These are phyloP conservation scores for Daubentonia madagascariensis DNA, from an alignment of 2,113 vertebrate genomes.

Conservation along the genomic window DNA sequence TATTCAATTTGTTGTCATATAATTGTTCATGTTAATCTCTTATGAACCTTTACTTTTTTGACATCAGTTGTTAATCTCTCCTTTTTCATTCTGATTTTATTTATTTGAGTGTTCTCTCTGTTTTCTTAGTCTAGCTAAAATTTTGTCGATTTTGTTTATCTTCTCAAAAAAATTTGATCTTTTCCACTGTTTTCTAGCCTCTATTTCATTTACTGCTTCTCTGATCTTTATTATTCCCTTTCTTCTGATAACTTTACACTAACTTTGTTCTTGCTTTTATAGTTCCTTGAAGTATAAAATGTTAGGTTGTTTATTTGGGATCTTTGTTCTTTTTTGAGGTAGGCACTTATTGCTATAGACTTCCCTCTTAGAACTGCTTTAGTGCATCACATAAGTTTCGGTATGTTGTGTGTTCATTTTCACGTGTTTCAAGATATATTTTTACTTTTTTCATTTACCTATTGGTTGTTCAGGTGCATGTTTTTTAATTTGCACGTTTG, in stretches of 20 bases:
- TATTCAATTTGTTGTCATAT: not conserved
- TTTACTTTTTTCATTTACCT: not conserved
- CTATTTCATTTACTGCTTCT: not conserved
- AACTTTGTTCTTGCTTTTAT: not conserved
- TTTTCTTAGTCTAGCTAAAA: not conserved
- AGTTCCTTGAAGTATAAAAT: not conserved
- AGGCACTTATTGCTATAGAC: not conserved
- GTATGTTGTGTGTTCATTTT: not conserved
- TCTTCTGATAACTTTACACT: not conserved
- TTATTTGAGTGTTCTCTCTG: not conserved
- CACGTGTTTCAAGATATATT: not conserved
- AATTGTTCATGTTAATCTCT: not conserved
- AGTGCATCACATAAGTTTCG: not conserved
- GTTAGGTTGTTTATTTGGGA: not conserved
- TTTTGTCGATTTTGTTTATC: not conserved
- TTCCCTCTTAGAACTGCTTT: not conserved
- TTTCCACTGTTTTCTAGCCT: not conserved
- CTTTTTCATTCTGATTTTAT: not conserved
- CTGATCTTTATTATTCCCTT: not conserved
- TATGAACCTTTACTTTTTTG: not conserved
- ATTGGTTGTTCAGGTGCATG: not conserved
- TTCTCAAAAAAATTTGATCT: not conserved
- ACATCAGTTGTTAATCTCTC: not conserved
- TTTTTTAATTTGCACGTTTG: not conserved
- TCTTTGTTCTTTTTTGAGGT: not conserved